These are phyloP conservation scores for Spheniscus mendiculus DNA, from an alignment of 2,113 vertebrate species.

Conservation along the genomic window DNA sequence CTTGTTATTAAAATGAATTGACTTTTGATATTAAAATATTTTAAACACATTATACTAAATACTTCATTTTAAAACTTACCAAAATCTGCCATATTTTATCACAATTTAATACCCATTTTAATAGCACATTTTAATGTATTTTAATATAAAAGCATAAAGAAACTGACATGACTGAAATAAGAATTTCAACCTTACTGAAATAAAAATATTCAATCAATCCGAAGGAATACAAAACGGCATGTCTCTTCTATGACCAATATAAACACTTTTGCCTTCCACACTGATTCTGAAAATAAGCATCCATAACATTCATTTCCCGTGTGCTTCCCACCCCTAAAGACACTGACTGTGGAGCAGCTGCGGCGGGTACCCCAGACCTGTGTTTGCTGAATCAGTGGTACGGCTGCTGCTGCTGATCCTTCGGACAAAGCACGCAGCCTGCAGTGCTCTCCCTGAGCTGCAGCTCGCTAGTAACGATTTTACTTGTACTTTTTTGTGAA, in stretches of 20 bases:
- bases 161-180: background rate
- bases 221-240: background rate
- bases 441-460: background rate
- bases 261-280: background rate
- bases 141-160: background rate
- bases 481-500: background rate
- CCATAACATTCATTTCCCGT: fast-evolving
- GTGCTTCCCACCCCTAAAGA: background rate
- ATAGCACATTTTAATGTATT: background rate
- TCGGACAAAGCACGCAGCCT: background rate
- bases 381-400: background rate
- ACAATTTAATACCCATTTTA: background rate
- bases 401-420: background rate
- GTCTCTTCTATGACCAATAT: background rate
- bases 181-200: background rate
- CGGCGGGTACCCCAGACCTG: fast-evolving
- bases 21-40: background rate
- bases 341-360: background rate
- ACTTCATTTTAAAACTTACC: background rate
- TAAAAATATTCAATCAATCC: background rate
- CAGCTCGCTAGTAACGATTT: background rate
- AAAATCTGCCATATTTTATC: background rate
- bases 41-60: background rate
- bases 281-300: background rate
- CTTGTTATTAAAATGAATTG: background rate